A percentile compares a stretch with the other conserved stretches of the same genome.
Conservation (phyloP, 1,140 invertebrate species). For the Hypsibius dujardini region DNA sequence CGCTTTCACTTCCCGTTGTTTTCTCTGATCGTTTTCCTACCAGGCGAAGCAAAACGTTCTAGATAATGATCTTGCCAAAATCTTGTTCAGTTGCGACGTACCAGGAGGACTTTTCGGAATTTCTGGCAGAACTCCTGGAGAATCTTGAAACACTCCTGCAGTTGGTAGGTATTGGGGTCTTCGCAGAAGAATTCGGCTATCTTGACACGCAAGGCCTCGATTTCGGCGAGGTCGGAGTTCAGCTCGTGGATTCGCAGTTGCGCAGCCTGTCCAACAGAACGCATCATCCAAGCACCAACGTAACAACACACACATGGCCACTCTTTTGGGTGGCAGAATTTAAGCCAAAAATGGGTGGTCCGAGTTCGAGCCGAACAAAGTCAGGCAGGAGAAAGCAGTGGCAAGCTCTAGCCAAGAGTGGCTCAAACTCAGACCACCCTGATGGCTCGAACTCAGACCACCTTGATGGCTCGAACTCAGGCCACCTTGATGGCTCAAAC, state of each 20-base stretch:
- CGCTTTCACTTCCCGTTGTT: slow-evolving; percentile 22
- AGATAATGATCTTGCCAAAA: not conserved
- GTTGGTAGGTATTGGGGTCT: slow-evolving; percentile 66
- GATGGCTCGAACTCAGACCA: too few species aligned
- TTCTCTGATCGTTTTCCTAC: slow-evolving; percentile 24
- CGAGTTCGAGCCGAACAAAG: not conserved
- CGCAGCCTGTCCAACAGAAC: slow-evolving; percentile 28
- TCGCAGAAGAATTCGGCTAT: slow-evolving; percentile 89
- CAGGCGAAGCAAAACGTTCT: not conserved
- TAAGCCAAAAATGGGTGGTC: too few species aligned
- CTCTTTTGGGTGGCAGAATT: too few species aligned
- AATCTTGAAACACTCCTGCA: slow-evolving; percentile 85
- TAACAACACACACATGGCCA: not conserved
- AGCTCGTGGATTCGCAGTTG: slow-evolving; percentile 29
- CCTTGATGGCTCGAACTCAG: too few species aligned
- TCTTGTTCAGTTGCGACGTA: slow-evolving; percentile 4
- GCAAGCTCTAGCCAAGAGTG: too few species aligned
- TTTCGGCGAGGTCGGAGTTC: slow-evolving; percentile 31
- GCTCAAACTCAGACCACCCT: too few species aligned
- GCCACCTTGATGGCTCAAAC: too few species aligned
- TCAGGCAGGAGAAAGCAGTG: not conserved
- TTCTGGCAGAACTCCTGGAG: slow-evolving; percentile 59
- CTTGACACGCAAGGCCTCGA: slow-evolving; percentile 32
- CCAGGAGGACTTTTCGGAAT: slow-evolving; percentile 34
- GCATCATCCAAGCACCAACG: not conserved